Base-by-base conservation (phyloP, 2,797 vertebrate species). In the Sciaenops ocellatus region DNA sequence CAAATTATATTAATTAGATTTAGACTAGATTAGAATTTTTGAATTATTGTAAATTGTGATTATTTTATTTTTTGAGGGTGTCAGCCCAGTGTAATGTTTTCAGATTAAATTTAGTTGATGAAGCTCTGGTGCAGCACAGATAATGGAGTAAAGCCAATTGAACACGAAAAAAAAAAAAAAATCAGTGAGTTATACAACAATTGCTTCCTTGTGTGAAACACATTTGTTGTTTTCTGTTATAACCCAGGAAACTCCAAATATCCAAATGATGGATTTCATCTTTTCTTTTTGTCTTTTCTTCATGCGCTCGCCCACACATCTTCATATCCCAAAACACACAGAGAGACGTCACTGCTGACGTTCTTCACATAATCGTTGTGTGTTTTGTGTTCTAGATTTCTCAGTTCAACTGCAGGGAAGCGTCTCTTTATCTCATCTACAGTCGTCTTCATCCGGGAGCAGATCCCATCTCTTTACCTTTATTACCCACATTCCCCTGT, bases 201-300 rank as follows among this genome's bases (percentile, higher is more conserved):
- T 3, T 20, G 56, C 22, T 20, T 54, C 38, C 67, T 65, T 79
- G 42, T 78, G 48, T 50, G 26, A 18, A 30, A 50, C 62, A 72
- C 51, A 76, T 48, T 63, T 62, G 17, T 71, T 79, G 18, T 59
- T 56, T 79, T 81, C 65, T 44, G 20, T 81, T 76, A 56, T 52
- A 73, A 70, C 50, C 28, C 30, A 34, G 9, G 62, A 63, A 81
- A 67, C 24, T 69, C 50, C 42, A 62, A 38, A 26, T 24, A n/a
- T 44, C 38, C 47, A 61, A 26, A n/a, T 28, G 54, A 51, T 55
- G 34, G 51, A 64, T 51, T 67, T 57, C 47, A 72, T 24, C 4
- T 56, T 67, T 47, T 26, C 9, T 60, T 70, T 61, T 51, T 57
- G 17, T 47, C 50, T 68, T 73, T 34, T 67, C 55, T 15, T 54